Evolutionary conservation across 2,888 invertebrate genomes (phyloP).

Genomic region (Thereva unica): DNA sequence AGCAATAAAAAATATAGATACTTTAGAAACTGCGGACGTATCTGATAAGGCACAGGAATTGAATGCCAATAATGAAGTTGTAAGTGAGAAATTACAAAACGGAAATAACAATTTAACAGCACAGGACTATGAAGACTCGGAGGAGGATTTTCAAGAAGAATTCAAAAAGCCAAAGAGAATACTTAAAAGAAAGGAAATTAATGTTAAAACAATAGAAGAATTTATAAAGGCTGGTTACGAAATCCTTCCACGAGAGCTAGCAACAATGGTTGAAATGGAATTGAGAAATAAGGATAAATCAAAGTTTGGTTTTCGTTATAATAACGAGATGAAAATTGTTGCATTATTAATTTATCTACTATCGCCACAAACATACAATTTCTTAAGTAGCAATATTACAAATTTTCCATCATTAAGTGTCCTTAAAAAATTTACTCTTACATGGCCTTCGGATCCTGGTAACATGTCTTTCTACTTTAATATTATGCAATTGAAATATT

Average conservation of each 20-base stretch:
- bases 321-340: neutral
- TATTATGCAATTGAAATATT: neutral
- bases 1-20: no score
- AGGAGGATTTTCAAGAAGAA: no score
- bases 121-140: no score
- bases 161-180: no score
- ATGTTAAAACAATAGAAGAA: no score
- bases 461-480: conserved; percentile 3
- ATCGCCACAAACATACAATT: neutral
- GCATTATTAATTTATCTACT: neutral
- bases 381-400: neutral
- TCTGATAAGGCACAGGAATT: no score
- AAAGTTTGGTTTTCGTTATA: neutral
- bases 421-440: neutral
- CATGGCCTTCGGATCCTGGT: neutral
- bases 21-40: no score
- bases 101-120: no score
- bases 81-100: no score
- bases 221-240: neutral
- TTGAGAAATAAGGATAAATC: neutral
- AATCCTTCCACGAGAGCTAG: neutral
- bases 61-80: no score
- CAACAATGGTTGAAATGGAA: neutral
- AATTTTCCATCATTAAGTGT: neutral
- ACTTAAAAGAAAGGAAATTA: no score